Evolutionary conservation across 2,888 invertebrate species (phyloP), one percentile per base, ranked within the genome.

Genomic region (Apomyelois bistriatella): DNA sequence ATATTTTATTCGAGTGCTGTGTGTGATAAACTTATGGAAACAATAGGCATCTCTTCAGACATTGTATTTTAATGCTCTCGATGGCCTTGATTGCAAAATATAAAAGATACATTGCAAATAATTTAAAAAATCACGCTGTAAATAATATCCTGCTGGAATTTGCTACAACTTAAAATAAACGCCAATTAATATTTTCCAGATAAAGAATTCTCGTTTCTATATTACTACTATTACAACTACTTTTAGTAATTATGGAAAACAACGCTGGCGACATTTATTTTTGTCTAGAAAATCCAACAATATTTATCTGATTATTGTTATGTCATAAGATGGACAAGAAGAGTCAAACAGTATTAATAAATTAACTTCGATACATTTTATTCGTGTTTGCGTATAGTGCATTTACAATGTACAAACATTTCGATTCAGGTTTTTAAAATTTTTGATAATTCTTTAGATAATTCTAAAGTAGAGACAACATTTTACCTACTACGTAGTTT

Each of bases 321-420:
- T 54, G 56, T 54, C 49, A 41, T 66, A 73, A 70, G 76, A 74
- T 72, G 64, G 72, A 71, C 65, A 75, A 68, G 79, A 79, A 72
- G 76, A 82, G 82, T 82, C 76, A 79, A 81, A 83, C 88, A 89
- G 88, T 89, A 89, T 89, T 89, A 88, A 77, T 84, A 82, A 82
- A 76, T 82, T 86, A 83, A 84, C 83, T 84, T 82, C 79, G 76
- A 79, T 80, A 78, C 73, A 69, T 76, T 76, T 76, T 74, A 59
- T 67, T 70, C 68, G 63, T 70, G 65, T 76, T 74, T 72, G 69
- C 70, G 67, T 64, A 22, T 5, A 69, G 72, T 76, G 74, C 78
- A 76, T 76, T 76, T 72, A 62, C 59, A 52, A 67, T 73, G 70
- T 72, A 66, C 70, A 58, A 32, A 32, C 4, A 16, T 55, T 61